Conservation (phyloP, 2,888 invertebrate genomes). For the Campoplex nolae region DNA sequence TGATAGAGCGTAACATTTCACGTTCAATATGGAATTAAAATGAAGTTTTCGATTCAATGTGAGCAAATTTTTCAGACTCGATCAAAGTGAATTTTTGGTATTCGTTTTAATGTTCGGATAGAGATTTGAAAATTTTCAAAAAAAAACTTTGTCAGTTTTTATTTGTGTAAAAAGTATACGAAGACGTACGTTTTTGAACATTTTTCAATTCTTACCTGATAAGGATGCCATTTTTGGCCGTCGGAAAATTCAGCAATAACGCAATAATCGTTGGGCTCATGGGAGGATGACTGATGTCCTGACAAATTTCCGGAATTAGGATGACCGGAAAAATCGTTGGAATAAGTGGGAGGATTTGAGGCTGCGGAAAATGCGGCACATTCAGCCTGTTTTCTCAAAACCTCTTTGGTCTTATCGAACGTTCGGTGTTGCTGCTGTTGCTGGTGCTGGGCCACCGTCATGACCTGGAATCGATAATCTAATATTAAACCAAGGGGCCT, state of each 20-base stretch:
- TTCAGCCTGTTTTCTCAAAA: conserved; percentile 79
- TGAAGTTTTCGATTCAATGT: background rate
- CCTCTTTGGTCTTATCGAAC: conserved; percentile 80
- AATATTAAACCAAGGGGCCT: conserved; percentile 69
- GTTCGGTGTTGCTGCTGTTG: conserved; percentile 76
- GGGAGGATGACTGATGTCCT: conserved; percentile 63
- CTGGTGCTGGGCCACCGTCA: conserved; percentile 75
- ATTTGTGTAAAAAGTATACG: too few species aligned
- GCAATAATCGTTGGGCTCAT: conserved; percentile 70
- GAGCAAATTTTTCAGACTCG: too few species aligned
- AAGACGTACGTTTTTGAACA: background rate
- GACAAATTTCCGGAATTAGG: conserved; percentile 70
- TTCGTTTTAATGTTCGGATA: background rate
- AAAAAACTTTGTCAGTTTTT: too few species aligned
- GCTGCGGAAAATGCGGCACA: conserved; percentile 74
- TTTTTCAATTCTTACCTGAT: conserved; percentile 77
- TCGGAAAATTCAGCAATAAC: conserved; percentile 79
- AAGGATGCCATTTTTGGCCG: conserved; percentile 83
- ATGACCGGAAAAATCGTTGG: conserved; percentile 73
- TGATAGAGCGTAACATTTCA: background rate
- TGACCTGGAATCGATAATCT: conserved; percentile 75
- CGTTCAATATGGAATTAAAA: background rate
- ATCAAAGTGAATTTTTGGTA: background rate
- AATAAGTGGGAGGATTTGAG: conserved; percentile 71
- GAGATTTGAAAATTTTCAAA: background rate